phyloP scores from a whole-genome alignment of 2,797 vertebrate genomes.

The Thripadectes ignobilis region DNA sequence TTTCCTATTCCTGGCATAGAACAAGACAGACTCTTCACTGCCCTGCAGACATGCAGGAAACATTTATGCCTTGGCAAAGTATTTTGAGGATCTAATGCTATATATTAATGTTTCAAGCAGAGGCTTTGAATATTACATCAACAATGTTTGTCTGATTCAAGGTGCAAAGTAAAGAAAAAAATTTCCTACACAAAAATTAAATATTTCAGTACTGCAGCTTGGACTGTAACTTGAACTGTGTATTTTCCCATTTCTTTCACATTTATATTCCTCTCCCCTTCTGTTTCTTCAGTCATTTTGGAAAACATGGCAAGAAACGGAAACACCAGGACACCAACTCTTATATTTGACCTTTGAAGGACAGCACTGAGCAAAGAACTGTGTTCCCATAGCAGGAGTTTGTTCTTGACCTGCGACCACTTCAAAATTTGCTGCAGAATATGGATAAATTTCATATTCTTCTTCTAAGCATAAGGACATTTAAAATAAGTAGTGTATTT shows the following conservation, averaged over 20 bases:
- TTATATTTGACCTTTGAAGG: conserved; percentile 59
- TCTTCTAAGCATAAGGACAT: background rate
- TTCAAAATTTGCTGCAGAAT: conserved; percentile 8
- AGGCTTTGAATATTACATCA: background rate
- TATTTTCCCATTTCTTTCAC: background rate
- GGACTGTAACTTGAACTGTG: background rate
- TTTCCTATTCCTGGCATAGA: background rate
- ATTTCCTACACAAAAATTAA: background rate
- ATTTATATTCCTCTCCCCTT: background rate
- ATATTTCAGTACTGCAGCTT: background rate
- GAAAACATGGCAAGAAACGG: conserved; percentile 38
- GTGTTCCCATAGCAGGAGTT: background rate
- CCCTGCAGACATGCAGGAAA: background rate
- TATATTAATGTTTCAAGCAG: background rate
- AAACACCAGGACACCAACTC: conserved; percentile 54
- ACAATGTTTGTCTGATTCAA: background rate
- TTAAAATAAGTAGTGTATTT: conserved; percentile 18
- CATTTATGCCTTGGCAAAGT: background rate
- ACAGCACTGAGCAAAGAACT: background rate
- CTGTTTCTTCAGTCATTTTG: conserved; percentile 31
- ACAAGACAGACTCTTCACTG: background rate
- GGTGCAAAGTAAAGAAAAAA: background rate
- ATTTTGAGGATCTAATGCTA: background rate
- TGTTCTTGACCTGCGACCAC: background rate
- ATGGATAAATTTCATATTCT: background rate